Conservation (phyloP, 1,140 invertebrate genomes). For the Drosophila lacertosa region DNA sequence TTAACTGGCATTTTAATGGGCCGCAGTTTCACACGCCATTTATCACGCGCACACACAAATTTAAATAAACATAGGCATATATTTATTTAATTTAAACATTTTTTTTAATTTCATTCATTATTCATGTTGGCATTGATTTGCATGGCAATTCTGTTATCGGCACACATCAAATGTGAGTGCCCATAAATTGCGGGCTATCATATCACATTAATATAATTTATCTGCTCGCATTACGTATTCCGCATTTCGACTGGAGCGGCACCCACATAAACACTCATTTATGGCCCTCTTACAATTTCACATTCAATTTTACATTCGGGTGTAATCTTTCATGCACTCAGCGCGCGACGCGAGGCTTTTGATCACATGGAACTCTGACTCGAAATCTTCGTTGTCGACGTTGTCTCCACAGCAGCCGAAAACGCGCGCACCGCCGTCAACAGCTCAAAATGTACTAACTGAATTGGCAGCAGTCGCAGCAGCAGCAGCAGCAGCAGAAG, state of each 20-base stretch:
- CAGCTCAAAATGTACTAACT: conserved; percentile 75
- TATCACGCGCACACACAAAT: conserved; percentile 25
- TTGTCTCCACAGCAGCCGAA: conserved; percentile 34
- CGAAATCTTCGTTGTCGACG: conserved; percentile 6
- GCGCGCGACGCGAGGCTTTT: conserved; percentile 25
- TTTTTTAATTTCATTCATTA: conserved; percentile 65
- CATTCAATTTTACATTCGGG: conserved; percentile 55
- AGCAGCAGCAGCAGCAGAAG: conserved; percentile 6
- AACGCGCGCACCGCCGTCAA: conserved; percentile 72
- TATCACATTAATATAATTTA: conserved; percentile 79
- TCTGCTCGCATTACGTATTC: conserved; percentile 27
- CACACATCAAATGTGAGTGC: conserved; percentile 44
- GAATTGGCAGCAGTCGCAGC: conserved; percentile 23
- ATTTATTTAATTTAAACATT: conserved; percentile 26
- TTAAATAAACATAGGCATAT: neutral
- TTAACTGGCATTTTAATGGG: conserved; percentile 55
- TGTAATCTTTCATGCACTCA: conserved; percentile 69
- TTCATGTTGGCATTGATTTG: conserved; percentile 54
- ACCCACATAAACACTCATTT: conserved; percentile 34
- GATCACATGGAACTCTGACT: conserved; percentile 21
- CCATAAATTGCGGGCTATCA: conserved; percentile 69
- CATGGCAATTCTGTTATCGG: conserved; percentile 47
- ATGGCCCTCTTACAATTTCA: conserved; percentile 51
- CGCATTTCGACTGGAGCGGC: conserved; percentile 6
- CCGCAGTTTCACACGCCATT: conserved; percentile 38